A percentile compares a stretch with the other conserved stretches of the same genome.
Conservation (phyloP, 2,113 vertebrate genomes). For the Microcebus jonahi region DNA sequence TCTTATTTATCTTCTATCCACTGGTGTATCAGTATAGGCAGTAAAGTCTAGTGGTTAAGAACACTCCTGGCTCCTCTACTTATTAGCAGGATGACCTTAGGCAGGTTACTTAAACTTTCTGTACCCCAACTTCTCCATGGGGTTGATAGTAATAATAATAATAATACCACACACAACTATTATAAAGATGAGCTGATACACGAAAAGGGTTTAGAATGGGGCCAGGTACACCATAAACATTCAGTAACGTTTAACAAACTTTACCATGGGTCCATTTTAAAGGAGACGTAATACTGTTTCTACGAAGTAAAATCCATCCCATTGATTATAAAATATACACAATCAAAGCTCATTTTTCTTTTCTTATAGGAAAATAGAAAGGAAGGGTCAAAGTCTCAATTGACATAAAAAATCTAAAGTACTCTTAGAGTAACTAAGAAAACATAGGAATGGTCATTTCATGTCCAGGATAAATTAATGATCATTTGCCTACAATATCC, state of each 20-base stretch:
- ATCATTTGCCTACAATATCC: background rate
- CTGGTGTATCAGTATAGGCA: background rate
- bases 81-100: background rate
- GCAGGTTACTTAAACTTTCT: background rate
- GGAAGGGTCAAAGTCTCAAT: slow-evolving; percentile 1
- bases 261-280: background rate
- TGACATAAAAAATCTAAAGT: slow-evolving; percentile 14
- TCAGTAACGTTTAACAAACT: slow-evolving; percentile 1
- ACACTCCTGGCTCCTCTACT: background rate
- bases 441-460: slow-evolving; percentile 5
- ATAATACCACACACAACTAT: background rate
- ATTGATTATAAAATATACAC: slow-evolving; percentile 45
- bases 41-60: background rate
- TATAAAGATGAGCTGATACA: background rate
- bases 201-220: background rate
- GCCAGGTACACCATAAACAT: background rate
- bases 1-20: background rate
- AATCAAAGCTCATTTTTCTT: slow-evolving; percentile 33
- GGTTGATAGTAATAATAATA: background rate
- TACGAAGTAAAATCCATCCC: background rate
- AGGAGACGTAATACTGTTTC: background rate
- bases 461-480: background rate
- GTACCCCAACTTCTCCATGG: background rate
- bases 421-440: background rate
- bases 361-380: background rate